These are phyloP conservation scores for Matsumyia berberina DNA, from an alignment of 2,888 invertebrate genomes.

Conservation along the genomic window DNA sequence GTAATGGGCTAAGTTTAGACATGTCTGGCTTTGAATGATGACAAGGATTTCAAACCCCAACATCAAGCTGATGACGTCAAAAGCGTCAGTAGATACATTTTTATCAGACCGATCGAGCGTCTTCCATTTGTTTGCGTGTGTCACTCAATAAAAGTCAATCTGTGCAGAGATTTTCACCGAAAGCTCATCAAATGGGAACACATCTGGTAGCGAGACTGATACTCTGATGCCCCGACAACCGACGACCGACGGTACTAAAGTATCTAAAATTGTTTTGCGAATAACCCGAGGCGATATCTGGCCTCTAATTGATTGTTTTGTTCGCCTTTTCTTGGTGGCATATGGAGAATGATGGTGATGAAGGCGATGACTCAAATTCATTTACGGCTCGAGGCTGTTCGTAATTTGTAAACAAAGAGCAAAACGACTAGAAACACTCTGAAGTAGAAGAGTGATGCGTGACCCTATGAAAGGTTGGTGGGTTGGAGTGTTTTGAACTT, in stretches of 20 bases:
- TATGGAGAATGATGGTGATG: constrained; percentile 11
- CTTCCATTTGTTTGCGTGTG: constrained; percentile 2
- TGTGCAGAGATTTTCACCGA: constrained; percentile 18
- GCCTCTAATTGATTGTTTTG: constrained; percentile 15
- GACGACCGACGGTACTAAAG: constrained; percentile 9
- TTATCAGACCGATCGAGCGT: constrained; percentile 11
- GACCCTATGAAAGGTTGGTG: too few relatives aligned
- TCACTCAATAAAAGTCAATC: constrained; percentile 24
- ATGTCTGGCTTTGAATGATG: constrained; percentile 7
- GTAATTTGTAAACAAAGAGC: too few relatives aligned
- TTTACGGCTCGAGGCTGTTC: neutral
- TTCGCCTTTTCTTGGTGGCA: neutral
- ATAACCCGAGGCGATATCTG: constrained; percentile 20
- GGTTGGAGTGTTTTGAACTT: too few relatives aligned
- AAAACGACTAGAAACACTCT: neutral
- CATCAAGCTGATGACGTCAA: constrained; percentile 28
- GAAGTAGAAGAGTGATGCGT: neutral
- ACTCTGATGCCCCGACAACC: neutral
- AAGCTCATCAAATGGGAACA: constrained; percentile 7
- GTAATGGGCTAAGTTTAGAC: neutral
- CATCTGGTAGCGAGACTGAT: constrained; percentile 26
- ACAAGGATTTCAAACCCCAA: constrained; percentile 1
- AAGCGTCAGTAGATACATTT: constrained; percentile 20
- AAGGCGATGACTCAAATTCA: constrained; percentile 12
- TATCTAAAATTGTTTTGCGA: constrained; percentile 30